A percentile compares a stretch with the other conserved stretches of the same genome.
These are phyloP conservation scores for Toxotes lorentzi DNA, from an alignment of 2,797 vertebrate species.

Conservation along the genomic window DNA sequence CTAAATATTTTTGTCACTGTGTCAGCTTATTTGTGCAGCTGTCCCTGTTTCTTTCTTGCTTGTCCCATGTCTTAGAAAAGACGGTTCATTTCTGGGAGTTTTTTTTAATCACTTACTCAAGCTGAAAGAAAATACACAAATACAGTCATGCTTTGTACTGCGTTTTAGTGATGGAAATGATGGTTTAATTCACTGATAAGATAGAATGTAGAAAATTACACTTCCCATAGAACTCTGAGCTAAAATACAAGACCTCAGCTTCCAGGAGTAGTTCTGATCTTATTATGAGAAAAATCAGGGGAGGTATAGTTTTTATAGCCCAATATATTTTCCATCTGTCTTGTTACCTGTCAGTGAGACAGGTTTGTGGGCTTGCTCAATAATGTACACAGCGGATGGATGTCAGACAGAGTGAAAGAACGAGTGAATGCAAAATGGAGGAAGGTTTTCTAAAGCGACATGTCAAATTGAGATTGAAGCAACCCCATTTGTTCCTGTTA, in stretches of 20 bases:
- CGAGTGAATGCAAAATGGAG: constrained; percentile 43
- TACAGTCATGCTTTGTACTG: neutral
- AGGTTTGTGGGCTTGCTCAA: constrained; percentile 29
- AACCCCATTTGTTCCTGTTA: constrained; percentile 74
- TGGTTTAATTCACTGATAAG: neutral
- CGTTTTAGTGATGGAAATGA: neutral
- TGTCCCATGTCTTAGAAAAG: neutral
- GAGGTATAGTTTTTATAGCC: constrained; percentile 27
- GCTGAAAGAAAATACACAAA: neutral
- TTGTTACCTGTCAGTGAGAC: constrained; percentile 49
- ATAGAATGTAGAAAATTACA: neutral
- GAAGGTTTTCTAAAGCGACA: constrained; percentile 52
- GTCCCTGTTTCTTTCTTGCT: neutral
- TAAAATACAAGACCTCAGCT: neutral
- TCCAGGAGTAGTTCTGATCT: constrained; percentile 3
- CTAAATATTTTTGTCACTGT: constrained; percentile 30
- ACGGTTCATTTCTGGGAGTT: neutral
- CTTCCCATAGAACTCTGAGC: neutral
- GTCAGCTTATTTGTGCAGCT: neutral
- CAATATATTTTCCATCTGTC: constrained; percentile 43
- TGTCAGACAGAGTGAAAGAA: constrained; percentile 38
- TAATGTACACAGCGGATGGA: constrained; percentile 37
- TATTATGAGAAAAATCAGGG: constrained; percentile 4
- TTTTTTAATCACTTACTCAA: neutral
- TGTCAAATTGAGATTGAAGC: constrained; percentile 70